Base-by-base conservation (phyloP, 2,797 vertebrate species). In the Halcyon leucocephala region DNA sequence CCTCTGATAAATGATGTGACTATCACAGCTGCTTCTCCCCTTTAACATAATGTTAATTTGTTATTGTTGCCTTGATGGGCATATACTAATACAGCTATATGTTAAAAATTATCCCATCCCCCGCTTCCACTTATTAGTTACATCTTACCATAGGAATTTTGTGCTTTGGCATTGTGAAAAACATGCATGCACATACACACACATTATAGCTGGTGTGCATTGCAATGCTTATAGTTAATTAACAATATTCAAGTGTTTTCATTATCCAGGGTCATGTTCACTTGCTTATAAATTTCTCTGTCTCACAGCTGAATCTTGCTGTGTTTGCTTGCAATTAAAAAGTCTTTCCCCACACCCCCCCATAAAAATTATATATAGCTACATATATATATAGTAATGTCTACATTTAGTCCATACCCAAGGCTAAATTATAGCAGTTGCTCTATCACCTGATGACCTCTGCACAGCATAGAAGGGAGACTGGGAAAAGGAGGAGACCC, bases 1-100 rank as follows among this genome's bases (percentile, higher is more conserved):
- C 52, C 87, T 97, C 88, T 97, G 84, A 96, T 91, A 96, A 84
- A 73, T 77, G 86, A 85, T 90, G 35, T 84, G 82, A 88, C 55
- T 92, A 91, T 91, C 94, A 92, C 82, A 97, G 86, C 44, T 91
- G 52, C 79, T 90, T 87, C 61, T 94, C 7, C n/a, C n/a, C 28
- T 94, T 86, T 89, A 77, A 70, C 17, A 2, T 81, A 60, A 94
- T 69, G 21, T 64, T 91, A 85, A 87, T 96, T 96, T 69, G 35
- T 48, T 93, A 78, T 62, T 89, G 49, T 82, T 83, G 33, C 52
- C 62, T 89, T 86, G 46, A 94, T 21, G 12, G 49, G 54, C 44
- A 31, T 67, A 18, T 54, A 82, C 29, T 64, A 73, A 70, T 67
- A 60, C 22, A 58, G 57, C 25, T 74, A 44, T 74, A 82, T 33